phyloP scores from a whole-genome alignment of 1,140 invertebrate genomes.

The Drusus annulatus region DNA sequence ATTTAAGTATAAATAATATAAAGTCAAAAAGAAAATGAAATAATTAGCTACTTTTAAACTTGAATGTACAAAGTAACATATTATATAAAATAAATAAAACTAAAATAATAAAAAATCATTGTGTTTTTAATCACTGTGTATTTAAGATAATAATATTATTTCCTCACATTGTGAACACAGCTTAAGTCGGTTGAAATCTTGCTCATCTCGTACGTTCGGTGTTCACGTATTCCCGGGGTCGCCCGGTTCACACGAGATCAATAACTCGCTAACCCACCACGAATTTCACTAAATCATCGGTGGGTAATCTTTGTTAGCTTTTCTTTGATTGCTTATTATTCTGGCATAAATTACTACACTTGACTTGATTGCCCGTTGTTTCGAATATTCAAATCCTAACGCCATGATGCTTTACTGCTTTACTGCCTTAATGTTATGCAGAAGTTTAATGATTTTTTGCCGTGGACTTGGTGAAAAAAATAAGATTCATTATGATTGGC shows the following conservation, averaged over 20 bases:
- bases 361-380: constrained; percentile 22
- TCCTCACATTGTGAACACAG: neutral
- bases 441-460: too few relatives aligned
- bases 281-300: constrained; percentile 34
- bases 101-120: neutral
- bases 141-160: neutral
- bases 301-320: constrained; percentile 33
- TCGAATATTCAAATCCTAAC: neutral
- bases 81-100: too few relatives aligned
- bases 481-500: too few relatives aligned
- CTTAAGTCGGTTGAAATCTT: neutral
- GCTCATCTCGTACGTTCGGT: constrained; percentile 39
- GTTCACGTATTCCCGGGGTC: constrained; percentile 56
- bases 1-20: too few relatives aligned
- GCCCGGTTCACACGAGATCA: constrained; percentile 48
- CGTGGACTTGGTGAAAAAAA: too few relatives aligned
- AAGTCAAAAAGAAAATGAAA: too few relatives aligned
- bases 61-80: too few relatives aligned
- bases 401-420: too few relatives aligned
- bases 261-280: constrained; percentile 41
- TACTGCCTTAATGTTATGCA: neutral
- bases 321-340: constrained; percentile 36
- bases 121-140: too few relatives aligned
- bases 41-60: too few relatives aligned
- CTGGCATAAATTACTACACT: neutral